Conservation (phyloP, 2,113 vertebrate species). For the Lichenostomus cassidix region DNA sequence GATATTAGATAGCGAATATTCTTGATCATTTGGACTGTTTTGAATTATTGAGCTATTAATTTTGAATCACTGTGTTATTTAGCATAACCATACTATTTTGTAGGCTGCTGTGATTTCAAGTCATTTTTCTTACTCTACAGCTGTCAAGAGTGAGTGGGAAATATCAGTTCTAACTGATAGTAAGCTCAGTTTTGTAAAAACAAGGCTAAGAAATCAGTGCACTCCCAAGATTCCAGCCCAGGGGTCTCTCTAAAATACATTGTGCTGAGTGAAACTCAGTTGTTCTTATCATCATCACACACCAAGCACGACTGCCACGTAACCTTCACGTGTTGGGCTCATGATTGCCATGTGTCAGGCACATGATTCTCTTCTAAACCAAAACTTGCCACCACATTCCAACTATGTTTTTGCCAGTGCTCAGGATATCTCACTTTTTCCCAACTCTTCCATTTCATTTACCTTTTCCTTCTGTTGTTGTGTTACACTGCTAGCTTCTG, state of each 20-base stretch:
- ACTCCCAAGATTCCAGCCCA: not conserved
- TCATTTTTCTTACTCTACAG: not conserved
- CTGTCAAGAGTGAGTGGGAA: not conserved
- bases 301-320: fast-evolving
- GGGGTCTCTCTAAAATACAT: too few relatives aligned
- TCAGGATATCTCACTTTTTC: not conserved
- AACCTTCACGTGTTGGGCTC: fast-evolving
- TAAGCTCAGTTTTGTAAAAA: not conserved
- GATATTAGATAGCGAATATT: not conserved
- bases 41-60: not conserved
- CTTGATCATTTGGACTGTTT: not conserved
- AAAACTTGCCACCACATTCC: not conserved
- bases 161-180: not conserved
- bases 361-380: not conserved
- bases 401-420: not conserved
- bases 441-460: not conserved
- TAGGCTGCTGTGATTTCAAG: not conserved
- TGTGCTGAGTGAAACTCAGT: not conserved
- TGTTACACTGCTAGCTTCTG: not conserved
- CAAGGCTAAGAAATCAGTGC: not conserved
- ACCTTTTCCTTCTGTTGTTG: not conserved
- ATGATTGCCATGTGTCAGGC: fast-evolving
- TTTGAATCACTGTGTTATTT: not conserved
- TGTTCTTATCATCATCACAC: not conserved
- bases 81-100: not conserved